Evolutionary conservation across 2,113 vertebrate species (phyloP), one percentile per base, ranked within the genome.

Genomic region (Bambusicola thoracicus): DNA sequence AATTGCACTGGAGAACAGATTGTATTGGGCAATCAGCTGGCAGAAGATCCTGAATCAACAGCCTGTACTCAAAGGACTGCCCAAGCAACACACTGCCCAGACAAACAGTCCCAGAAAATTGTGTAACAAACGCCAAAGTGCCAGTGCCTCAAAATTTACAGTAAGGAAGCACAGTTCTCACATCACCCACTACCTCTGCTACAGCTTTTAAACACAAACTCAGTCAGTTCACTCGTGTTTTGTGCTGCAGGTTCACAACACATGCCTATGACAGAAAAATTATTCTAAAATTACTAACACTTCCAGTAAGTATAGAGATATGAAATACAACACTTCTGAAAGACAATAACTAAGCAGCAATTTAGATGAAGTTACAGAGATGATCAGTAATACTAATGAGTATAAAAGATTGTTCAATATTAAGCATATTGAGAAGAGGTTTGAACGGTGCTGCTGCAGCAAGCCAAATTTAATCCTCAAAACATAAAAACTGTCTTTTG

Each of bases 31-130:
- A 93, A 94, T 81, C 16, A 44, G 13, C 27, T 92, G 86, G 84
- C 89, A 94, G 61, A 85, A 90, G 21, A 89, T 30, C 70, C 62
- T 75, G 10, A 75, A 72, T 82, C 51, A 84, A 53, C 53, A 79
- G 77, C 74, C 62, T 34, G 27, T 66, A 58, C 51, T 36, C 58
- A 58, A 87, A 79, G 46, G 67, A 89, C 65, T 96, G 74, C 80
- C 62, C 81, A 88, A 96, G 83, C 46, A 90, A 81, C 55, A 78
- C 30, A 36, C 1, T n/a, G 18, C 63, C n/a, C 70, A 85, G 70
- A 81, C 13, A 92, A 90, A 87, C 40, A 90, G 74, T 75, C 87
- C 44, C 74, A 95, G 73, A 89, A 81, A 62, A 75, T 38, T 62
- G 74, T 59, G 72, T 51, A 94, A 92, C n/a, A 14, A 79, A 72